Evolutionary conservation across 64 coral and sea anemone genomes (phyloP), one percentile per base, ranked within the genome.

Genomic region (Orbicella faveolata): DNA sequence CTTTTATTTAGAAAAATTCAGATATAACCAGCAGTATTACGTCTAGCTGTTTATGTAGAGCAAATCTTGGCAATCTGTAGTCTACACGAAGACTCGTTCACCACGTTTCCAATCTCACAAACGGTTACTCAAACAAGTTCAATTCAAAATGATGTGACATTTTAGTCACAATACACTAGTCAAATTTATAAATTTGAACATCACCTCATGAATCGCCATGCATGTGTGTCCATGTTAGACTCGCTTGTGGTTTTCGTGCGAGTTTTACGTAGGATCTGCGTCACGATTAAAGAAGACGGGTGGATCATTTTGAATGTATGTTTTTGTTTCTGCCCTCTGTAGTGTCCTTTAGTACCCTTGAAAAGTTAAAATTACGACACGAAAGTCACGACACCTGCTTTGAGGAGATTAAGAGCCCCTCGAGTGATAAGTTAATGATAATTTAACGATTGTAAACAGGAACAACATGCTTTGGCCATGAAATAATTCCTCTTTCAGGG

Each of bases 381-480:
- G 30, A 30, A 0, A 30, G 9, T 21, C n/a, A 10, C 20, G n/a
- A 70, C 67, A 70, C 67, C 67, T 70, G n/a, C 21, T 70, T 70
- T n/a, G 67, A 11, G n/a, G 21, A 70, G 67, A 70, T 70, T 26
- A 70, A 23, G 23, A 70, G 23, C 2, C 11, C 67, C n/a, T 70
- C n/a, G n/a, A 83, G 34, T 21, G 9, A 70, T 26, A 23, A 44
- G 16, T 19, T 66, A 69, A 64, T 23, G 80, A 67, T 83, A 36
- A 83, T 63, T 25, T 16, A 11, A 78, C 75, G 41, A 44, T 48
- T 83, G 80, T 83, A 83, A 83, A 83, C 80, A 83, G 80, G 80
- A 83, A 83, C 61, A 83, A 67, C 61, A 83, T 83, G 62, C 80
- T 63, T 83, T 83, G 4, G 80, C 34, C 34, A 67, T 83, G 80